phyloP scores from a whole-genome alignment of 2,797 vertebrate genomes.

The Urophycis tenuis region DNA sequence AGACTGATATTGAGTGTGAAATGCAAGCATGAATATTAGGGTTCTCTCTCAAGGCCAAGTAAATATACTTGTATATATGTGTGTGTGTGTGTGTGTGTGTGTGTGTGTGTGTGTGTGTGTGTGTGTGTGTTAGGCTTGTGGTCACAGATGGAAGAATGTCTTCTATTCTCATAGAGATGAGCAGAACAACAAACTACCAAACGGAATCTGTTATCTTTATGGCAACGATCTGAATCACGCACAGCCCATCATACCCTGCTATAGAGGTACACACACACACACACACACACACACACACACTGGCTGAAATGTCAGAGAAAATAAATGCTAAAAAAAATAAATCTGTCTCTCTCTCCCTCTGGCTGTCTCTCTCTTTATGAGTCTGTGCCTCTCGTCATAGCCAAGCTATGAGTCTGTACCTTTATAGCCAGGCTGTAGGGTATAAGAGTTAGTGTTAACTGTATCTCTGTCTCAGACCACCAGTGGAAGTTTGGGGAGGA shows the following conservation, averaged over 20 bases:
- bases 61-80: no score
- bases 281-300: slow-evolving; percentile 9
- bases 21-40: no score
- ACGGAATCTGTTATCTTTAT: slow-evolving; percentile 82
- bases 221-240: slow-evolving; percentile 67
- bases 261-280: slow-evolving; percentile 62
- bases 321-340: slow-evolving; percentile 17
- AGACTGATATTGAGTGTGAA: no score
- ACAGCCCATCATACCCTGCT: slow-evolving; percentile 78
- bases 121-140: slow-evolving; percentile 78
- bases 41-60: no score
- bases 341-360: background rate
- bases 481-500: slow-evolving; percentile 77
- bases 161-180: slow-evolving; percentile 68
- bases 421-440: background rate
- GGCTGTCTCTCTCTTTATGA: background rate
- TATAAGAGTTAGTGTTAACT: background rate
- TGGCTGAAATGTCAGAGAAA: no score
- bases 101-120: slow-evolving; percentile 24
- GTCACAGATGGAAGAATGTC: slow-evolving; percentile 95
- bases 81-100: background rate
- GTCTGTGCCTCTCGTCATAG: background rate
- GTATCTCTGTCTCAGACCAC: slow-evolving; percentile 68
- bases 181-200: slow-evolving; percentile 79
- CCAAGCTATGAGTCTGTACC: background rate